Evolutionary conservation across 2,888 invertebrate species (phyloP), one percentile per base, ranked within the genome.

Genomic region (Apocheima hispidaria): DNA sequence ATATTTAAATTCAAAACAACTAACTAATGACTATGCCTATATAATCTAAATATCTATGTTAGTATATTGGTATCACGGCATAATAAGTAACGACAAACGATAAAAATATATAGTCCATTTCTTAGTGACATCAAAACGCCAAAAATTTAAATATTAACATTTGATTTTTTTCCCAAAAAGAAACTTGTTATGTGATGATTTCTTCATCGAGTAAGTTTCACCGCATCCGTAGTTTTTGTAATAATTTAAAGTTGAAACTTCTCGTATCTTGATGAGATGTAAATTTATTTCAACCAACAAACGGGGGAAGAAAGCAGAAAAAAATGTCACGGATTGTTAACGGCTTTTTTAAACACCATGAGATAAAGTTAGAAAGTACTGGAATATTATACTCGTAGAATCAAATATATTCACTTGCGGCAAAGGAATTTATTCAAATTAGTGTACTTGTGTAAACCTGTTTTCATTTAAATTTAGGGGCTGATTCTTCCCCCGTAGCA

Each of bases 391-490:
- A 70, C 75, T 49, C 65, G 58, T 4, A 3, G 20, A 21, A 21
- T 33, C 23, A 49, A 23, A 23, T 16, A 18, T 64, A 70, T 75
- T 52, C 77, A 77, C 77, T 78, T 78, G 79, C 65, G 56, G 63
- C 44, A 57, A 23, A 68, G 77, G 88, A 88, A 88, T 84, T 79
- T 87, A 90, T 90, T 83, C 68, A 84, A 87, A 89, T 87, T 75
- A 86, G 82, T 86, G 86, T 87, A 88, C 87, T 86, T 83, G 83
- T 69, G 58, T 54, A 73, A 87, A 90, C 90, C 88, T 82, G 90
- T 88, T 86, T 69, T 68, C 63, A 65, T 69, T 54, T 56, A 55
- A 55, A 67, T 64, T 62, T 67, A 62, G 71, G 82, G 82, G 81
- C 77, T 72, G 71, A 52, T 65, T 44, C 66, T 65, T 70, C 83